Evolutionary conservation across 2,888 invertebrate genomes (phyloP), one percentile per base, ranked within the genome.

Genomic region (Gerris lacustris): DNA sequence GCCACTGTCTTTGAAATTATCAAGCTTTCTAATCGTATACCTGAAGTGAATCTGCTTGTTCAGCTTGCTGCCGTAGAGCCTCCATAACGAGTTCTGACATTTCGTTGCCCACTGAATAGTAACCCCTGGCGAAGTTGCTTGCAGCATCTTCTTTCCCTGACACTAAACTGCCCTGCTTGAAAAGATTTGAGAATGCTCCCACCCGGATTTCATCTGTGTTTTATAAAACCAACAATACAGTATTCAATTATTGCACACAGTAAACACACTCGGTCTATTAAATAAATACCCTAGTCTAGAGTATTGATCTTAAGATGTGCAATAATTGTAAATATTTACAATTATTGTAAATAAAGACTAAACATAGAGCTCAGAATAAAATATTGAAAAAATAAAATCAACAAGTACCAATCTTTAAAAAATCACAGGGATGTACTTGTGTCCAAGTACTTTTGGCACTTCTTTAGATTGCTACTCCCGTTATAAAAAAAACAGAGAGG

Each of bases 101-200:
- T 71, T 74, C 74, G 67, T 73, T 75, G 1, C 92, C 93, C 71
- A 93, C 85, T 1, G 88, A 86, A 79, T 89, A 91, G 76, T 89
- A 90, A 6, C 94, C 92, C 45, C 91, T 84, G 0, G 92, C 91
- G 79, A 88, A 94, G 80, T 92, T 92, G 78, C 90, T 92, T 0
- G 92, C 90, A 2, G 92, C 91, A 81, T 94, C 93, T 70, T 77
- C 77, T 72, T 77, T 77, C 31, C 76, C 76, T 5, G 74, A 73
- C 6, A 77, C 73, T 73, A 77, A 69, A 63, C 73, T 71, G 31
- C 76, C 75, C 18, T 76, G 73, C 64, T 75, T 74, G 70, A 76
- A 77, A 45, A 77, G 71, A 1, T 69, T 45, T 0, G 75, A 67
- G 63, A 76, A 76, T 15, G 73, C 73, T 0, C 76, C 76, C 6